Percentiles rank a stretch among this genome's conserved stretches.
Conservation (phyloP, 2,113 vertebrate genomes). For the Aramus guarauna region DNA sequence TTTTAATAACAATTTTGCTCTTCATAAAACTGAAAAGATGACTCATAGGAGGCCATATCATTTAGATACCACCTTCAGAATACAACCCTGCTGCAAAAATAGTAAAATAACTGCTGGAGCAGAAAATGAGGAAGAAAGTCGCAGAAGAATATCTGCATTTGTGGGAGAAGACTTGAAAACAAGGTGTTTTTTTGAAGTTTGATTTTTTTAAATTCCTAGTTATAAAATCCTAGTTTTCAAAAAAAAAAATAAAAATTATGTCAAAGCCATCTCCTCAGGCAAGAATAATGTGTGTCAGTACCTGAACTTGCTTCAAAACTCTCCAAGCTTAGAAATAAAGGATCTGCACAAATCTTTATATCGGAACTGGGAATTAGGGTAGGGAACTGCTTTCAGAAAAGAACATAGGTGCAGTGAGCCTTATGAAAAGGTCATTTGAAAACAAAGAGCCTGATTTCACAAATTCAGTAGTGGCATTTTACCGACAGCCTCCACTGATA, state of each 20-base stretch:
- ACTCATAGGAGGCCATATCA: not conserved
- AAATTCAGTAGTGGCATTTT: not conserved
- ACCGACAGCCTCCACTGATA: not conserved
- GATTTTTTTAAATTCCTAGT: not conserved
- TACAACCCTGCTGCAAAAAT: not conserved
- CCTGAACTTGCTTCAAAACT: not conserved
- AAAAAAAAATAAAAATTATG: not conserved
- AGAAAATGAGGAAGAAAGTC: not conserved
- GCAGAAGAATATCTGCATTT: not conserved
- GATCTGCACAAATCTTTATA: not conserved
- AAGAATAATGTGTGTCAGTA: not conserved
- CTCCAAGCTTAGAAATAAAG: not conserved
- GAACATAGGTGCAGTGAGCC: not conserved
- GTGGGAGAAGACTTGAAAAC: not conserved
- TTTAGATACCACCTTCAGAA: not conserved
- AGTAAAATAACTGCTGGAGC: not conserved
- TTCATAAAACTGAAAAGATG: not conserved
- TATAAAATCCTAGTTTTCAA: not conserved
- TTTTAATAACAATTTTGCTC: not conserved
- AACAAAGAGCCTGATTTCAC: not conserved
- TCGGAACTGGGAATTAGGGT: not conserved
- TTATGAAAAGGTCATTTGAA: not conserved
- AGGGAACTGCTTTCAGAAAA: not conserved
- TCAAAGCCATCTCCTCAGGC: not conserved
- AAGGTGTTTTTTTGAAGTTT: not conserved